Evolutionary conservation across 2,797 vertebrate species (phyloP).

Genomic region (Iguana delicatissima): DNA sequence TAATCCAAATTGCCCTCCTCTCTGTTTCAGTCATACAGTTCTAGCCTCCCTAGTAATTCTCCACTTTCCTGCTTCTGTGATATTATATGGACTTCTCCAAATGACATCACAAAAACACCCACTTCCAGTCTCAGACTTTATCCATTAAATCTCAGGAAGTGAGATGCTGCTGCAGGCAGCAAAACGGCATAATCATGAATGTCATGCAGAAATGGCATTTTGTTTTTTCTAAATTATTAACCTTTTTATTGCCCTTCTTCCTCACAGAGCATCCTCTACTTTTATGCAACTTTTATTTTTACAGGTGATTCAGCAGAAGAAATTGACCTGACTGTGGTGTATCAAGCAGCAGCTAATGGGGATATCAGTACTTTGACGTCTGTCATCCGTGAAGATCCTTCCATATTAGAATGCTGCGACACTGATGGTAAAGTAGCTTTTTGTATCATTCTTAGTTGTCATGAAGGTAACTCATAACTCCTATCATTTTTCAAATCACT

Average conservation of each 20-base stretch:
- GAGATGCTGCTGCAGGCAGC: no score
- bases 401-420: slow-evolving; percentile 89
- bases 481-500: neutral
- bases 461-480: neutral
- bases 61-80: no score
- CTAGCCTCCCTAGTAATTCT: no score
- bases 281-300: slow-evolving; percentile 33
- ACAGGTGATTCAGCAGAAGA: slow-evolving; percentile 87
- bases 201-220: neutral
- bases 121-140: no score
- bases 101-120: no score
- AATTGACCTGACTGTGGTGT: slow-evolving; percentile 85
- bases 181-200: neutral
- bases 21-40: no score
- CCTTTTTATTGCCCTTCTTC: neutral
- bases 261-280: neutral
- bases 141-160: no score
- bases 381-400: slow-evolving; percentile 89
- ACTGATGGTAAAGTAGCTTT: slow-evolving; percentile 81
- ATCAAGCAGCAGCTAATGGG: slow-evolving; percentile 87
- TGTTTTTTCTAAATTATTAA: slow-evolving; percentile 44
- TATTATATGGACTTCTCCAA: no score
- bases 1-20: no score
- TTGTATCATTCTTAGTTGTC: slow-evolving; percentile 14
- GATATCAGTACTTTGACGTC: slow-evolving; percentile 88